phyloP scores from a whole-genome alignment of 2,113 vertebrate species.

The Casuarius casuarius region DNA sequence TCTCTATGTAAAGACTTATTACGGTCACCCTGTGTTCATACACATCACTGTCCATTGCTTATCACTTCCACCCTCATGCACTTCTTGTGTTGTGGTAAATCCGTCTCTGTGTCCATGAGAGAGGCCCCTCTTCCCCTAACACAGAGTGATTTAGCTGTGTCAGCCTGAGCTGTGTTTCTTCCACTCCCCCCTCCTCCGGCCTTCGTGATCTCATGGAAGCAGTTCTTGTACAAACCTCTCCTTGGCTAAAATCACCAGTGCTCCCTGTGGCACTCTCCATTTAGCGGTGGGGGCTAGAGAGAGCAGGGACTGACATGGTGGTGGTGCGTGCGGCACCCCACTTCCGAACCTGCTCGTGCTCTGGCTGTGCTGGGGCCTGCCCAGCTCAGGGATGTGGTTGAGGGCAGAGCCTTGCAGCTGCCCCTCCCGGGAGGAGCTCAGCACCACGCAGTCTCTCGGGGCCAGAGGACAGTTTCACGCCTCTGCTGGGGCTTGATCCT shows the following conservation, averaged over 20 bases:
- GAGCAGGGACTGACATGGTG: no score
- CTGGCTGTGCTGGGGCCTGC: no score
- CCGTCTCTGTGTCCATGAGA: rapidly evolving
- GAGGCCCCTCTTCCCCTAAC: background rate
- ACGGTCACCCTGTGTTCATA: rapidly evolving
- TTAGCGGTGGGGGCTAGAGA: background rate
- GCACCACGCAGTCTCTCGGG: no score
- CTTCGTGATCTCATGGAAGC: background rate
- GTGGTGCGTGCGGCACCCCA: no score
- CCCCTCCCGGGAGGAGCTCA: no score
- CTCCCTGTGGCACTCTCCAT: rapidly evolving
- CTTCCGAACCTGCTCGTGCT: background rate
- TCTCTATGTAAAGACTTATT: rapidly evolving
- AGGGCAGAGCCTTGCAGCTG: no score
- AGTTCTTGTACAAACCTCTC: background rate
- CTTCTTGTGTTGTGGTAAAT: background rate
- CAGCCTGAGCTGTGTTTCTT: background rate
- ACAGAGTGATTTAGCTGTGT: rapidly evolving
- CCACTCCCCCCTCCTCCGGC: background rate
- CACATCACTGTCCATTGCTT: rapidly evolving
- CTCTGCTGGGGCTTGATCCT: background rate
- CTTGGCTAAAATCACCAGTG: background rate
- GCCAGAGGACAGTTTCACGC: background rate
- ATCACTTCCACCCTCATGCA: background rate
- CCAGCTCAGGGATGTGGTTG: no score